Base-by-base conservation (phyloP, 2,888 invertebrate genomes). In the Chalcis sispes region DNA sequence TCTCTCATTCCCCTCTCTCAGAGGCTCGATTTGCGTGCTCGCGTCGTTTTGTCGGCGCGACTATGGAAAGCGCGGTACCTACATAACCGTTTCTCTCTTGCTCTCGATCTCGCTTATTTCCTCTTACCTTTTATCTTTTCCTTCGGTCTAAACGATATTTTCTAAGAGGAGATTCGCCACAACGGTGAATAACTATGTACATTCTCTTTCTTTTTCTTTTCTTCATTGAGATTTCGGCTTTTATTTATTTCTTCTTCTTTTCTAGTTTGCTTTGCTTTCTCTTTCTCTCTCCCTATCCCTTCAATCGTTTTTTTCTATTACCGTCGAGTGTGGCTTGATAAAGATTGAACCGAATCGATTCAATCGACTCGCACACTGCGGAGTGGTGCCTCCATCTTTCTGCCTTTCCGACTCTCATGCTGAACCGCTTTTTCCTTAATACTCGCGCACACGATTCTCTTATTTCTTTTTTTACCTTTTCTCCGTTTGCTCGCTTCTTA, bases 61-160 rank as follows among this genome's bases (percentile, higher is more conserved):
- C 52, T 52, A 5, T 20, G 10, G 1, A 52, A n/a, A n/a, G n/a
- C 23, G 20, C 27, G 27, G 50, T 46, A 69, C 46, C 58, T 50
- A 50, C 59, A 67, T 73, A 73, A 73, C 69, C 78, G 61, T 69
- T 59, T 64, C 62, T 74, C 77, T 71, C 54, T 42, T 72, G 54
- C 74, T 72, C 59, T 79, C 67, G 66, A 77, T 78, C 78, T 62
- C 61, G 42, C 64, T 64, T 62, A 27, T 64, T 23, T 52, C 56
- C 69, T 66, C 65, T 42, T 64, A 40, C 64, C 42, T 32, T 40
- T 71, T 73, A 71, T 72, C 67, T 74, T 72, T 77, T 73, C 77
- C 67, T 58, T 70, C 78, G 66, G 80, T 84, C 80, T 81, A 79
- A 83, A 83, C 81, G 82, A 84, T 83, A 82, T 82, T 82, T 85